Evolutionary conservation across 2,113 vertebrate genomes (phyloP).

Genomic region (Okapia johnstoni): DNA sequence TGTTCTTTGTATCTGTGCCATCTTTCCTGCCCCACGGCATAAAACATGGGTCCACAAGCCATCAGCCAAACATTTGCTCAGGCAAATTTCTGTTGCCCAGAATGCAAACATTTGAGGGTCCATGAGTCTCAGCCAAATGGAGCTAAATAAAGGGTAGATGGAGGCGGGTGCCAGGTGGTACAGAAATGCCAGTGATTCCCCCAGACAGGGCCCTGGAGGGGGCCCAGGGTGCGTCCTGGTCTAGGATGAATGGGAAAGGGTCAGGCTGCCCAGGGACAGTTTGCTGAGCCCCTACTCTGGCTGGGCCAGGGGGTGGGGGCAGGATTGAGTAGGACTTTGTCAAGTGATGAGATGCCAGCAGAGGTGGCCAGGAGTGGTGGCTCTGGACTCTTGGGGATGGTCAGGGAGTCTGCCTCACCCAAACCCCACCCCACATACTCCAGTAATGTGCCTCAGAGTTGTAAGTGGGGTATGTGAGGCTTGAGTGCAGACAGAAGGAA

Average conservation of each 20-base stretch:
- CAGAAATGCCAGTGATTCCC: not conserved
- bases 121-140: not conserved
- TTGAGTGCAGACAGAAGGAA: not conserved
- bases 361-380: not conserved
- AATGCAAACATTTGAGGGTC: not conserved
- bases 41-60: no score
- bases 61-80: not conserved
- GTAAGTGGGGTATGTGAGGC: not conserved
- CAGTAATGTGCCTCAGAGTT: not conserved
- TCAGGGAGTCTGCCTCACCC: not conserved
- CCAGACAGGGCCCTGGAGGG: not conserved
- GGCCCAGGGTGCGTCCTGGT: not conserved
- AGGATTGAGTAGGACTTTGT: not conserved
- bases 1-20: not conserved
- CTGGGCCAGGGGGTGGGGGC: not conserved
- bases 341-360: no score
- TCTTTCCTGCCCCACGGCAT: not conserved
- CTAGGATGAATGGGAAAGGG: not conserved
- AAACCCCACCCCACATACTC: rapidly evolving
- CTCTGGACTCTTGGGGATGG: not conserved
- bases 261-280: not conserved
- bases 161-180: not conserved
- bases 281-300: not conserved
- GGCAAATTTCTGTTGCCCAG: not conserved
- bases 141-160: not conserved